A percentile compares a stretch with the other conserved stretches of the same genome.
Evolutionary conservation across 1,140 invertebrate genomes (phyloP).

Genomic region (Bemisia tabaci): DNA sequence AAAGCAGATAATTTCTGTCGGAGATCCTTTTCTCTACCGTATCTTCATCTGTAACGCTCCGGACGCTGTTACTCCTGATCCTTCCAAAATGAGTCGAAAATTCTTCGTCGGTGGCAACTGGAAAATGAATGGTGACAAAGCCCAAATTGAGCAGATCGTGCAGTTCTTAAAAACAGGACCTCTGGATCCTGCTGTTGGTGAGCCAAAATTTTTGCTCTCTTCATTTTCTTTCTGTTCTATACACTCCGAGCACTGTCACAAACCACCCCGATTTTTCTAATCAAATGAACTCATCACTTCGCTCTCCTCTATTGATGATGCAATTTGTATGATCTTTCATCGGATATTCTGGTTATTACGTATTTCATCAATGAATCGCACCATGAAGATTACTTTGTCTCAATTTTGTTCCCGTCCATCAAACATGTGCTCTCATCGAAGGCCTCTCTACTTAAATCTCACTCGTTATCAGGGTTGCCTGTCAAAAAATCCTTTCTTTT

Average conservation of each 20-base stretch:
- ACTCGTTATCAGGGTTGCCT: no score
- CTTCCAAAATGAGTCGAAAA: constrained; percentile 44
- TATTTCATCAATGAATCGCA: no score
- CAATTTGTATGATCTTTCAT: constrained; percentile 13
- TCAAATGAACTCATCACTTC: not conserved
- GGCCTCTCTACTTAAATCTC: no score
- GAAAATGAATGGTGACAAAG: constrained; percentile 78
- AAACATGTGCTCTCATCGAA: no score
- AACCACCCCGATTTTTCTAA: not conserved
- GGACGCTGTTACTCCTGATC: no score
- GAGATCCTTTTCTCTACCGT: no score
- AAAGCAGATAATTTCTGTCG: no score
- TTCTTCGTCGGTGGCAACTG: constrained; percentile 99
- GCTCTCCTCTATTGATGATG: not conserved
- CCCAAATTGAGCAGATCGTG: constrained; percentile 69
- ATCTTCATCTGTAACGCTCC: no score
- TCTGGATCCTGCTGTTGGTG: constrained; percentile 69
- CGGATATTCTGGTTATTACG: no score
- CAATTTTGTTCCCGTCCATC: no score
- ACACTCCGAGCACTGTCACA: not conserved
- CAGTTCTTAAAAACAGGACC: constrained; percentile 60
- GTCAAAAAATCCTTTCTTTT: no score
- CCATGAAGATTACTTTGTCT: no score
- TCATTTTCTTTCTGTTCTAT: constrained; percentile 1
- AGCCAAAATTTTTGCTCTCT: constrained; percentile 22